Evolutionary conservation across 2,113 vertebrate species (phyloP).

Genomic region (Crotalus viridis): DNA sequence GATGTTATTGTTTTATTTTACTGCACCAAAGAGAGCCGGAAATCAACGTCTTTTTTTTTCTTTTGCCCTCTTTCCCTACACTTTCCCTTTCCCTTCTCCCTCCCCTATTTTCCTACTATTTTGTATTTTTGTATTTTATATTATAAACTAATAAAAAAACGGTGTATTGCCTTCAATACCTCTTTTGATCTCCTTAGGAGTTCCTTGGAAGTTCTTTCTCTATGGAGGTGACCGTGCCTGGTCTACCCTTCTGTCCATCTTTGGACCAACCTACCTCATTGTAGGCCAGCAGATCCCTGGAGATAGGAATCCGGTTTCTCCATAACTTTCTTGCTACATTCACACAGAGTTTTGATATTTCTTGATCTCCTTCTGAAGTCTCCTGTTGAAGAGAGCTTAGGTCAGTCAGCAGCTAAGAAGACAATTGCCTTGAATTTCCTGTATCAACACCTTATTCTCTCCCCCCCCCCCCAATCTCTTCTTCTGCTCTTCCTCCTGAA

Average conservation of each 20-base stretch:
- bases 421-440: not conserved
- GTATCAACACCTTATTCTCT: not conserved
- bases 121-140: too few relatives aligned
- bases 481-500: not conserved
- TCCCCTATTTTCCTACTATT: too few relatives aligned
- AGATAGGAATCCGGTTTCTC: not conserved
- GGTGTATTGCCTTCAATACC: not conserved
- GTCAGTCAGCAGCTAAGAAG: not conserved
- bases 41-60: too few relatives aligned
- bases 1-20: too few relatives aligned
- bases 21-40: too few relatives aligned
- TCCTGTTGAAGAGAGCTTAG: conserved; percentile 14
- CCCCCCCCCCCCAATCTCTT: not conserved
- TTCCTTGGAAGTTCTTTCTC: not conserved
- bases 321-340: not conserved
- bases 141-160: too few relatives aligned
- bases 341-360: not conserved
- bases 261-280: not conserved
- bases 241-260: not conserved
- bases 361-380: not conserved
- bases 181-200: not conserved
- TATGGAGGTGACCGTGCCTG: not conserved
- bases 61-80: too few relatives aligned
- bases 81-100: too few relatives aligned
- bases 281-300: not conserved